These are phyloP conservation scores for Charaxes varanes DNA, from an alignment of 1,140 invertebrate species.

Conservation along the genomic window DNA sequence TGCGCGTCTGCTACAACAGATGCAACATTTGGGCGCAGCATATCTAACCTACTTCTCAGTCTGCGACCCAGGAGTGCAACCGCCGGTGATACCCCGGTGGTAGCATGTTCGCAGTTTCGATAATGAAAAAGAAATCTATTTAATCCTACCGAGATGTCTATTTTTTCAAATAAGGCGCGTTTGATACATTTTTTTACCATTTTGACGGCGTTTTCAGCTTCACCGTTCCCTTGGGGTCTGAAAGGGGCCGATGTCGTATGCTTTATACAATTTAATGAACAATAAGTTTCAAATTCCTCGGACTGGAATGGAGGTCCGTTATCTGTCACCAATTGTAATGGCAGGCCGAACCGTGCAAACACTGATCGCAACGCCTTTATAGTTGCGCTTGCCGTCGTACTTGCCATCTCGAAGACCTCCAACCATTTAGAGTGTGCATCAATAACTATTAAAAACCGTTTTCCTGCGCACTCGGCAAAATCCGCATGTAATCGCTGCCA, in stretches of 20 bases:
- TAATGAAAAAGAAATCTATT: slow-evolving; percentile 29
- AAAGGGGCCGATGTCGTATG: slow-evolving; percentile 39
- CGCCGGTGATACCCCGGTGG: slow-evolving; percentile 23
- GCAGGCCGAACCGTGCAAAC: slow-evolving; percentile 40
- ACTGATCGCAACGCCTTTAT: slow-evolving; percentile 16
- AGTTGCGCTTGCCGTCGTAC: slow-evolving; percentile 11
- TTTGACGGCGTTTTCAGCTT: slow-evolving; percentile 51
- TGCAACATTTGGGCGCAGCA: slow-evolving; percentile 24
- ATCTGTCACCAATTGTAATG: slow-evolving; percentile 37
- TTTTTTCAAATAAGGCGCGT: slow-evolving; percentile 19
- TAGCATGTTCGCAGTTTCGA: slow-evolving; percentile 28
- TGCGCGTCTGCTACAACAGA: too few species aligned
- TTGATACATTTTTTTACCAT: slow-evolving; percentile 49
- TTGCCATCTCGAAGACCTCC: slow-evolving; percentile 18
- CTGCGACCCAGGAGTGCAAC: slow-evolving; percentile 24
- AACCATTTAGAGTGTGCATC: slow-evolving; percentile 35
- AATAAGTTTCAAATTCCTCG: slow-evolving; percentile 34
- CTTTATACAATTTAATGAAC: slow-evolving; percentile 31
- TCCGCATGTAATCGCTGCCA: slow-evolving; percentile 37
- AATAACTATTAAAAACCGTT: slow-evolving; percentile 22
- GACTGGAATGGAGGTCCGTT: slow-evolving; percentile 36
- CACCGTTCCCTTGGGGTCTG: slow-evolving; percentile 45
- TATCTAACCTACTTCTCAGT: slow-evolving; percentile 23
- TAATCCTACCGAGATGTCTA: slow-evolving; percentile 14
- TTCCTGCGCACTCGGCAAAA: slow-evolving; percentile 24